Evolutionary conservation across 2,888 invertebrate genomes (phyloP).

Genomic region (Agrochola circellaris): DNA sequence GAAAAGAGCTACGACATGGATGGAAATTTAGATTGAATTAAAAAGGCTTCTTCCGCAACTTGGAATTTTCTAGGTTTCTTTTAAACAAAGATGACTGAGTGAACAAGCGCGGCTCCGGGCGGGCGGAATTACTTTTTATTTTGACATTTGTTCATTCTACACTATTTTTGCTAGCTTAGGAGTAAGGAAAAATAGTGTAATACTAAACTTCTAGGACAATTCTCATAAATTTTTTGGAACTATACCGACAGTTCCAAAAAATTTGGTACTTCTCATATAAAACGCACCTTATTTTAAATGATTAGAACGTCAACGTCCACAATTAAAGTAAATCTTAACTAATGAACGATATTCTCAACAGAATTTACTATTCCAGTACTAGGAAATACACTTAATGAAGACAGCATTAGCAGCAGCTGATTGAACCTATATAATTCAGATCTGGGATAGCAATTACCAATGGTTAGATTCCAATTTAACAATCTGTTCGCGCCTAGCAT

Average conservation of each 20-base stretch:
- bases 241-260: neutral
- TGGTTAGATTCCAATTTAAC: conserved; percentile 48
- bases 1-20: conserved; percentile 3
- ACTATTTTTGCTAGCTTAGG: neutral
- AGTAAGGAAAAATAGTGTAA: neutral
- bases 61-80: conserved; percentile 28
- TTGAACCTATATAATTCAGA: conserved; percentile 49
- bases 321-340: neutral
- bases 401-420: conserved; percentile 41
- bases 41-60: conserved; percentile 7
- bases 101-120: conserved; percentile 14
- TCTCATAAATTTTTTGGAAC: neutral
- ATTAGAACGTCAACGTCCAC: neutral
- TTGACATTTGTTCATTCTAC: conserved; percentile 24
- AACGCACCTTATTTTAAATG: neutral
- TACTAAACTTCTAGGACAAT: neutral
- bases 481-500: conserved; percentile 15
- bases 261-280: neutral
- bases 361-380: conserved; percentile 21
- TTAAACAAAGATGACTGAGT: conserved; percentile 22
- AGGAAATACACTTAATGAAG: conserved; percentile 47
- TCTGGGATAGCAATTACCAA: conserved; percentile 47
- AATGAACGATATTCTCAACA: neutral
- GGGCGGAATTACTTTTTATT: conserved; percentile 27
- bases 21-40: conserved; percentile 29